phyloP scores from a whole-genome alignment of 1,140 invertebrate species.

The Euura saliciscinereae region DNA sequence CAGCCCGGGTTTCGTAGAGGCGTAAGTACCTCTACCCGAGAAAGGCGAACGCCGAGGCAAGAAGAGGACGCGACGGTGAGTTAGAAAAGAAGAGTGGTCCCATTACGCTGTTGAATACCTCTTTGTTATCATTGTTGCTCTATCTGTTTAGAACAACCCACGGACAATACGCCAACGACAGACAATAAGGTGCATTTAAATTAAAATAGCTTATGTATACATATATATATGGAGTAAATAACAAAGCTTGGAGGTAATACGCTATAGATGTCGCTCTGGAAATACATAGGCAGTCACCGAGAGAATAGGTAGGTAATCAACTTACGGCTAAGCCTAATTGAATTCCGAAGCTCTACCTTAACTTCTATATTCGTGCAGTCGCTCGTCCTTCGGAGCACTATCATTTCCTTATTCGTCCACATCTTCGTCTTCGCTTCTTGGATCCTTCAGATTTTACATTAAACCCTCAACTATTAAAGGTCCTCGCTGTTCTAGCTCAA shows the following conservation, averaged over 20 bases:
- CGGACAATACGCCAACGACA: neutral
- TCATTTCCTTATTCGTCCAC: neutral
- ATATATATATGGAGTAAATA: neutral
- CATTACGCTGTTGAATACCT: neutral
- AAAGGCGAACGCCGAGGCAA: neutral
- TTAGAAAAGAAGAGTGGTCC: neutral
- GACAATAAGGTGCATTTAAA: slow-evolving; percentile 1
- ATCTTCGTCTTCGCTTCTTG: neutral
- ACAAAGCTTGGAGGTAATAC: neutral
- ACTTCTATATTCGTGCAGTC: neutral
- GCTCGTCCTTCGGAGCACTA: neutral
- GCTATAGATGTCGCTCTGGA: neutral
- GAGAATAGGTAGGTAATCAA: slow-evolving; percentile 4
- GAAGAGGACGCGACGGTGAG: neutral
- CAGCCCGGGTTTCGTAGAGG: neutral
- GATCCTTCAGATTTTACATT: neutral
- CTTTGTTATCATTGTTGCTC: slow-evolving; percentile 4
- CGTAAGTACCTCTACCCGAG: neutral
- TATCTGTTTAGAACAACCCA: neutral
- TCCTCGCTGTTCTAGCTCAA: neutral
- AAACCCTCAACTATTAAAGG: neutral
- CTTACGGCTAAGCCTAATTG: slow-evolving; percentile 7
- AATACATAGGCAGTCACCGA: neutral
- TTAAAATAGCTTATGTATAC: neutral
- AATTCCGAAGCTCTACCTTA: slow-evolving; percentile 1